phyloP scores from a whole-genome alignment of 2,888 invertebrate genomes.

The Hoplodrina ambigua region DNA sequence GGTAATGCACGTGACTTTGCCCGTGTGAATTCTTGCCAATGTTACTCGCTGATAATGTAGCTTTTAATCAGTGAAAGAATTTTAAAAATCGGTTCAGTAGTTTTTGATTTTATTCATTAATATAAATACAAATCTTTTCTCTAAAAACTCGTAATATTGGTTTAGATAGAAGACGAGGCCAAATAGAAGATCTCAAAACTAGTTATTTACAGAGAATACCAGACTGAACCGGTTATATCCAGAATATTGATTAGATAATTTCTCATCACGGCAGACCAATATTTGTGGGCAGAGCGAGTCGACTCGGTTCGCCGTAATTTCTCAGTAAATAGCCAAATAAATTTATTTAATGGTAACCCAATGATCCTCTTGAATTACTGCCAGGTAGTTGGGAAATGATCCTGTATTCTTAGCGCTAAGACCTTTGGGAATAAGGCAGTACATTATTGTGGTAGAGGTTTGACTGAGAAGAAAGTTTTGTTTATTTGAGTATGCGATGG shows the following conservation, averaged over 20 bases:
- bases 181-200: neutral
- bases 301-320: conserved; percentile 51
- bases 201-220: conserved; percentile 27
- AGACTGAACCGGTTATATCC: conserved; percentile 20
- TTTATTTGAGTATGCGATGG: neutral
- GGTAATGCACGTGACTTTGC: too few species aligned
- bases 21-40: too few species aligned
- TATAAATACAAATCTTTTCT: too few species aligned
- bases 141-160: too few species aligned
- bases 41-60: too few species aligned
- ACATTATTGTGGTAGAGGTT: conserved; percentile 17
- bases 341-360: conserved; percentile 60
- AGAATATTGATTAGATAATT: conserved; percentile 55
- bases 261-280: conserved; percentile 49
- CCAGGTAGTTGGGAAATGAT: conserved; percentile 32
- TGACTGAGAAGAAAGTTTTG: neutral
- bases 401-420: conserved; percentile 30
- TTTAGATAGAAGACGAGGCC: too few species aligned
- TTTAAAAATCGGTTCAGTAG: too few species aligned
- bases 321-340: conserved; percentile 58
- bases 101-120: too few species aligned
- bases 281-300: conserved; percentile 46
- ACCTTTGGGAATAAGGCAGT: conserved; percentile 28
- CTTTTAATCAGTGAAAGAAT: too few species aligned
- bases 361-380: conserved; percentile 54